Conservation (phyloP, 2,888 invertebrate species). For the Eilema sororculum region DNA sequence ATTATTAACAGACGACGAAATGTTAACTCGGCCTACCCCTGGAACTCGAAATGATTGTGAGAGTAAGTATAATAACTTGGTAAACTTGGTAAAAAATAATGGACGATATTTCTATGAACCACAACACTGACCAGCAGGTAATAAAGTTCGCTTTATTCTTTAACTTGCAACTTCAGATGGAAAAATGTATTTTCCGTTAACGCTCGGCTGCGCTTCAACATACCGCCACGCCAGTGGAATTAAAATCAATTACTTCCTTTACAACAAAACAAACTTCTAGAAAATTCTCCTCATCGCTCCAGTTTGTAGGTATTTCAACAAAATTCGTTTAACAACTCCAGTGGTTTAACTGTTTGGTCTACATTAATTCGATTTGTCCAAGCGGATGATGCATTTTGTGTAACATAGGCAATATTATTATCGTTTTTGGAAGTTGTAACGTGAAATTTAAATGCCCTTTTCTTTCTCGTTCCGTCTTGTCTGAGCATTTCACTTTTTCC, state of each 20-base stretch:
- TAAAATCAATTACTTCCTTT: conserved; percentile 81
- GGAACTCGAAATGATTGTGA: neutral
- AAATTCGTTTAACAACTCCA: conserved; percentile 56
- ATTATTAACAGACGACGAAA: too few species aligned
- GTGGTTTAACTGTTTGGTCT: conserved; percentile 46
- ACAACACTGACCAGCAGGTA: conserved; percentile 33
- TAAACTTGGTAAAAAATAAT: conserved; percentile 27
- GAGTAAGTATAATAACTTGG: too few species aligned
- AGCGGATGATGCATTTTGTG: conserved; percentile 33
- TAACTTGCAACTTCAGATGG: conserved; percentile 73
- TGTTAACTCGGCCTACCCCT: neutral
- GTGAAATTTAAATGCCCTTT: conserved; percentile 17
- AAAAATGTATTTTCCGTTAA: conserved; percentile 82
- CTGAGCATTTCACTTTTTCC: too few species aligned
- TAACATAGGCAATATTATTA: conserved; percentile 9
- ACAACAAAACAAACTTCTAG: conserved; percentile 72
- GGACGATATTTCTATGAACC: conserved; percentile 64
- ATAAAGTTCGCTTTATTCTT: conserved; percentile 58
- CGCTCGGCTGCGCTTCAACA: conserved; percentile 73
- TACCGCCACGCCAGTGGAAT: conserved; percentile 72
- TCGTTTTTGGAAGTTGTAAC: conserved; percentile 11
- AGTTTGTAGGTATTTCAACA: conserved; percentile 62
- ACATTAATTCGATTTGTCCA: conserved; percentile 47
- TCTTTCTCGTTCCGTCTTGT: too few species aligned
- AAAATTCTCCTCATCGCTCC: conserved; percentile 60